Evolutionary conservation across 2,888 invertebrate species (phyloP), one percentile per base, ranked within the genome.

Genomic region (Volucella zonaria): DNA sequence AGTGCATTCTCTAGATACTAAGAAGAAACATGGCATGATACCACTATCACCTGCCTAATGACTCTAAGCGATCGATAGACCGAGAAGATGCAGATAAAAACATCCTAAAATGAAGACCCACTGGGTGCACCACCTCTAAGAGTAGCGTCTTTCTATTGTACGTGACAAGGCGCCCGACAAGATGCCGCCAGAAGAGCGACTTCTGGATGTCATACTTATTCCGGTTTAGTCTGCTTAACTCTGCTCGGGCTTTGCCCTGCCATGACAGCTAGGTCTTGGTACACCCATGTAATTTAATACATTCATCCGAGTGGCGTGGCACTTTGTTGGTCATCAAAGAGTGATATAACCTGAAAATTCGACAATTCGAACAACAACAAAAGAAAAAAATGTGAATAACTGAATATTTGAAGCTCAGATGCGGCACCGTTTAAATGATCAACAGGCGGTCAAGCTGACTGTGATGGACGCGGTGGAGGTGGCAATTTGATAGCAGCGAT

Each of bases 391-490:
- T 54, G 59, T 76, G 75, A 80, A 80, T 80, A 83, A 71, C 83
- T 83, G 59, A 83, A 75, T 71, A 80, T 67, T 82, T 76, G 74
- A 79, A 79, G 75, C 58, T 74, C n/a, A 51, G 68, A 45, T 68
- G 52, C 62, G 79, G 74, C 74, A 74, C 67, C 74, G 74, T 80
- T 80, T 80, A 62, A 74, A 54, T 43, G 67, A 74, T 61, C 67
- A 14, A 51, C 59, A 49, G 54, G 42, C 74, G 73, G 45, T 79
- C 56, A 14, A 40, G 31, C 70, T 66, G 52, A 59, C 52, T 47
- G 51, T 47, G 81, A 47, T 31, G 15, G 52, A 52, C 49, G 75
- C 15, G 52, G 15, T 14, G 61, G 49, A 59, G 49, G 43, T 45
- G 6, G 52, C 40, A n/a, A 38, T 45, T 43, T 43, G 18, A 18